Evolutionary conservation across 2,888 invertebrate genomes (phyloP).

Genomic region (Odontomyia ornata): DNA sequence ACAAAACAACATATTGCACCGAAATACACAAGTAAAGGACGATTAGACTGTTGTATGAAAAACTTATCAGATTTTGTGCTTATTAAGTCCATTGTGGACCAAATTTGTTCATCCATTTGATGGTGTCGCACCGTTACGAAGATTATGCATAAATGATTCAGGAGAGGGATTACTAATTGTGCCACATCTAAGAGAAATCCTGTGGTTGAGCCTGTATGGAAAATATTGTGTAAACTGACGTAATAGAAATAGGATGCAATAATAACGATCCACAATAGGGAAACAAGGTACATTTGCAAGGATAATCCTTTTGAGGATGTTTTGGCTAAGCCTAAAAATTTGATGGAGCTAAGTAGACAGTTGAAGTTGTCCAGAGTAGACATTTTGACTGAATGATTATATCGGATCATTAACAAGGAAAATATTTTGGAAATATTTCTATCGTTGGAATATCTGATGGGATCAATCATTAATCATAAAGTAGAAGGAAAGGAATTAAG

Average conservation of each 20-base stretch:
- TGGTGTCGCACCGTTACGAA: constrained; percentile 4
- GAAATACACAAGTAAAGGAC: not conserved
- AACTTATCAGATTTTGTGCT: not conserved
- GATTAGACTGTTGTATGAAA: not conserved
- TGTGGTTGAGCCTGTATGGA: constrained; percentile 11
- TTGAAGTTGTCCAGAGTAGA: not conserved
- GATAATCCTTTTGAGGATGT: not conserved
- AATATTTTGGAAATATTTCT: too few relatives aligned
- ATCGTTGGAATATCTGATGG: too few relatives aligned
- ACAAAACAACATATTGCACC: not conserved
- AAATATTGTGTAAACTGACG: not conserved
- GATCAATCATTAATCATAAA: too few relatives aligned
- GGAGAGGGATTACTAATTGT: constrained; percentile 32
- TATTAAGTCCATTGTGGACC: constrained; percentile 14
- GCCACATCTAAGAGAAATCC: constrained; percentile 28
- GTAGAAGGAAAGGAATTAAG: too few relatives aligned
- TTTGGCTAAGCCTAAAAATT: constrained; percentile 15
- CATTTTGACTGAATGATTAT: not conserved
- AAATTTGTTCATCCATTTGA: not conserved
- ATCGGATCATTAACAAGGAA: too few relatives aligned
- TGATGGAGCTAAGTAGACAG: not conserved
- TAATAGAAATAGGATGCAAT: not conserved
- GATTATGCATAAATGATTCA: constrained; percentile 29
- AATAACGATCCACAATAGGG: not conserved
- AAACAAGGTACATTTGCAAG: not conserved